Percentiles rank a stretch among this genome's conserved stretches.
Conservation (phyloP, 2,113 vertebrate species). For the Chlamydotis undulata region DNA sequence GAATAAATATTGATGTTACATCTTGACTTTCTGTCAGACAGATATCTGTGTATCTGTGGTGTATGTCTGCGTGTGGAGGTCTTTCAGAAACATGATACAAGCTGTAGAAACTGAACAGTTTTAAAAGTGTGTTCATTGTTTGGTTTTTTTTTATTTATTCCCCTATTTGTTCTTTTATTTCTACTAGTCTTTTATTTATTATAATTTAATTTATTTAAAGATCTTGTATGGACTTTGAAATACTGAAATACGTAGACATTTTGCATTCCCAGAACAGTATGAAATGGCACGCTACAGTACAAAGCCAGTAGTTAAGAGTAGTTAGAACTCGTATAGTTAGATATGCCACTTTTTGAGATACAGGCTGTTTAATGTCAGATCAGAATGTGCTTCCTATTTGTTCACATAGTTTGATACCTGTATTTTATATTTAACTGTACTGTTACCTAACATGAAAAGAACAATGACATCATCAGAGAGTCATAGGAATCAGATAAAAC, state of each 20-base stretch:
- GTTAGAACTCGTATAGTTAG: background rate
- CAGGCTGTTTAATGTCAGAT: background rate
- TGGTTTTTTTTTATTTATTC: background rate
- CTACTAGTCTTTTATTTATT: background rate
- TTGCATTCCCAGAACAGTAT: background rate
- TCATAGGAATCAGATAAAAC: background rate
- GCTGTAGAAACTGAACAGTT: background rate
- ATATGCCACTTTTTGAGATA: background rate
- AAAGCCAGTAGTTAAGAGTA: background rate
- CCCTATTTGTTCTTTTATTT: background rate
- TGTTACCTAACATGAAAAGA: background rate
- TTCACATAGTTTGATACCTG: background rate
- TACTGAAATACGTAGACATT: background rate
- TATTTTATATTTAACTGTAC: background rate
- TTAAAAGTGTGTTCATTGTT: background rate
- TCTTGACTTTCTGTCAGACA: background rate
- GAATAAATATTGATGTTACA: background rate
- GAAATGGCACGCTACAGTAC: background rate
- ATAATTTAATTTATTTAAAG: background rate
- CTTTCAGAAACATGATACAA: background rate
- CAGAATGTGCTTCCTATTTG: background rate
- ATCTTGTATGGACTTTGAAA: background rate
- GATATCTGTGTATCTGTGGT: background rate
- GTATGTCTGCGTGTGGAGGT: rapidly evolving
- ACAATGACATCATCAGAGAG: background rate